These are phyloP conservation scores for Muraenolepis orangiensis DNA, from an alignment of 2,797 vertebrate genomes.

Conservation along the genomic window DNA sequence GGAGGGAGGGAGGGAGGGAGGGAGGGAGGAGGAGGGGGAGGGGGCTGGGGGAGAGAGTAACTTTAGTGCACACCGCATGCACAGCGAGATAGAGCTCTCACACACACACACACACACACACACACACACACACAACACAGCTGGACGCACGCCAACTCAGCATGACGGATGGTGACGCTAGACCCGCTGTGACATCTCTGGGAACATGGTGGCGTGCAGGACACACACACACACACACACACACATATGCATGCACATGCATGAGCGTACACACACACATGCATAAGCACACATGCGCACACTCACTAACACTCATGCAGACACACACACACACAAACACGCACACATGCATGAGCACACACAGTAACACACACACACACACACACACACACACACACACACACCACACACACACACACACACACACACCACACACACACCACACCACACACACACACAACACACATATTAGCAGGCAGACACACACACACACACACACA, in stretches of 20 bases:
- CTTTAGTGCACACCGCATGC: constrained; percentile 71
- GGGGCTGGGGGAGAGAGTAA: no score
- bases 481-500: constrained; percentile 41
- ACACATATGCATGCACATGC: constrained; percentile 6
- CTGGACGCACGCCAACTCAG: constrained; percentile 55
- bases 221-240: background rate
- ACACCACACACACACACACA: constrained; percentile 9
- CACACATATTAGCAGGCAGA: constrained; percentile 10
- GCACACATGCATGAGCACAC: constrained; percentile 1
- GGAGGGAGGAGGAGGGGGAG: constrained; percentile 32
- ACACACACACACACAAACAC: constrained; percentile 4
- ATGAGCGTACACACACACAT: background rate
- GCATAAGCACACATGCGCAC: constrained; percentile 18
- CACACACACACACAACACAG: constrained; percentile 44
- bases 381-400: constrained; percentile 39
- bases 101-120: constrained; percentile 39
- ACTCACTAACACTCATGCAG: constrained; percentile 31
- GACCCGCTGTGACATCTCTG: constrained; percentile 42
- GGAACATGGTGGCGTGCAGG: background rate
- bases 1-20: constrained; percentile 32
- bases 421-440: constrained; percentile 3
- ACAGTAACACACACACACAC: no score
- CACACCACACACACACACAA: background rate
- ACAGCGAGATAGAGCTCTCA: constrained; percentile 72
- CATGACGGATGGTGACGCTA: constrained; percentile 60